Conservation (phyloP, 2,113 vertebrate species). For the Rhadina sibilatrix region DNA sequence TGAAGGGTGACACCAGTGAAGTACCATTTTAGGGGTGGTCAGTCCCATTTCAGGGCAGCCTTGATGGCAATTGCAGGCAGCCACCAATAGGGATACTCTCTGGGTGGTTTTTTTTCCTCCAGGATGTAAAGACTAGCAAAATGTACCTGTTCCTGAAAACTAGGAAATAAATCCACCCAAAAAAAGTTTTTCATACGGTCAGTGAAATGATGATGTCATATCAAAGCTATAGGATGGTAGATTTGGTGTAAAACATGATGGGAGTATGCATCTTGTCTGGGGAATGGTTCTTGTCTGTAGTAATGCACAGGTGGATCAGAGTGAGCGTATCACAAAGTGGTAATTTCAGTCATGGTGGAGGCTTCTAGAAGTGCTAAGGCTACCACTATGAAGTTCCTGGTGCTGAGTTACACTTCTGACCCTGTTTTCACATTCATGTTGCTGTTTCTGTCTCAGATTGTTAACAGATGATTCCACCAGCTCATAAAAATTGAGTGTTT, state of each 20-base stretch:
- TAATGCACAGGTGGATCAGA: neutral
- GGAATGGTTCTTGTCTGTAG: neutral
- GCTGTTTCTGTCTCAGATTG: neutral
- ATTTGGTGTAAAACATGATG: fast-evolving
- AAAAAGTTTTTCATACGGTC: fast-evolving
- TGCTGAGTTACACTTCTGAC: neutral
- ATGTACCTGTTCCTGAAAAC: neutral
- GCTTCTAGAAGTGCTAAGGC: neutral
- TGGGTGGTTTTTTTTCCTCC: neutral
- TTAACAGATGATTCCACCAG: neutral
- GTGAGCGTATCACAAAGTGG: neutral
- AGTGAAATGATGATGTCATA: neutral
- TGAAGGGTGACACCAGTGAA: fast-evolving
- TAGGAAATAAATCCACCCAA: neutral
- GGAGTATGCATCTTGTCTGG: neutral
- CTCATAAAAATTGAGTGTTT: neutral
- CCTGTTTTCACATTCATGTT: fast-evolving
- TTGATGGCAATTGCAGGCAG: neutral
- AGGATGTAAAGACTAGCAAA: neutral
- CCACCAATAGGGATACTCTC: neutral
- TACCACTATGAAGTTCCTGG: neutral
- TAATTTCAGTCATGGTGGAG: neutral
- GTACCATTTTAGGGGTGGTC: neutral
- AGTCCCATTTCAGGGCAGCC: neutral
- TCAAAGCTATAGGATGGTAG: neutral